Conservation (phyloP, 2,888 invertebrate species). For the Volucella inflata region DNA sequence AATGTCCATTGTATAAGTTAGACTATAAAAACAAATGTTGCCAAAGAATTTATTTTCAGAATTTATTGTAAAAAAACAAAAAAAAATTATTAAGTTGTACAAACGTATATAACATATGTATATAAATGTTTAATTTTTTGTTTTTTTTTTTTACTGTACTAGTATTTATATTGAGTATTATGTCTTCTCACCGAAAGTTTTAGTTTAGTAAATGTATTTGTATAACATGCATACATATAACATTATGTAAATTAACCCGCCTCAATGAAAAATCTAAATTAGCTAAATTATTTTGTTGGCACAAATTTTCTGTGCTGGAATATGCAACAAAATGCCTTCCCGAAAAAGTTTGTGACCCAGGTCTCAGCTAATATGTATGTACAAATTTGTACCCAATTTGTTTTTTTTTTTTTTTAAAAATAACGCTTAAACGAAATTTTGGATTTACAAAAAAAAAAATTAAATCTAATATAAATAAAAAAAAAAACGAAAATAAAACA, state of each 20-base stretch:
- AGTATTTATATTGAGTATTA: slow-evolving; percentile 37
- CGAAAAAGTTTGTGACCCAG: too few species aligned
- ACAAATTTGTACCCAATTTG: too few species aligned
- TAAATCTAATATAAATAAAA: too few species aligned
- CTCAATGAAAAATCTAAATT: background rate
- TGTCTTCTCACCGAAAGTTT: slow-evolving; percentile 62
- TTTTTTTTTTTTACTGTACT: background rate
- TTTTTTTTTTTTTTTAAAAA: background rate
- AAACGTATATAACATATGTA: background rate
- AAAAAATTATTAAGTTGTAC: background rate
- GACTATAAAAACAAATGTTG: slow-evolving; percentile 55
- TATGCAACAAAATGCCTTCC: background rate
- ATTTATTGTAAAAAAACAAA: slow-evolving; percentile 20
- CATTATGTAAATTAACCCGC: slow-evolving; percentile 6
- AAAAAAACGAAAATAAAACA: too few species aligned
- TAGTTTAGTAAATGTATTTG: slow-evolving; percentile 25
- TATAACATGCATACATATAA: slow-evolving; percentile 11
- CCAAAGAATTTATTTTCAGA: slow-evolving; percentile 58
- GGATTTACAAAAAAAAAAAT: slow-evolving; percentile 4
- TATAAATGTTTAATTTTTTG: slow-evolving; percentile 10
- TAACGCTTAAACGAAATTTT: slow-evolving; percentile 1
- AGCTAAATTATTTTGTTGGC: too few species aligned
- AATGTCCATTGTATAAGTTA: slow-evolving; percentile 47
- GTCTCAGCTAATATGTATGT: too few species aligned
- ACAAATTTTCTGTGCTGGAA: too few species aligned